Conservation (phyloP, 2,113 vertebrate genomes). For the Eretmochelys imbricata region DNA sequence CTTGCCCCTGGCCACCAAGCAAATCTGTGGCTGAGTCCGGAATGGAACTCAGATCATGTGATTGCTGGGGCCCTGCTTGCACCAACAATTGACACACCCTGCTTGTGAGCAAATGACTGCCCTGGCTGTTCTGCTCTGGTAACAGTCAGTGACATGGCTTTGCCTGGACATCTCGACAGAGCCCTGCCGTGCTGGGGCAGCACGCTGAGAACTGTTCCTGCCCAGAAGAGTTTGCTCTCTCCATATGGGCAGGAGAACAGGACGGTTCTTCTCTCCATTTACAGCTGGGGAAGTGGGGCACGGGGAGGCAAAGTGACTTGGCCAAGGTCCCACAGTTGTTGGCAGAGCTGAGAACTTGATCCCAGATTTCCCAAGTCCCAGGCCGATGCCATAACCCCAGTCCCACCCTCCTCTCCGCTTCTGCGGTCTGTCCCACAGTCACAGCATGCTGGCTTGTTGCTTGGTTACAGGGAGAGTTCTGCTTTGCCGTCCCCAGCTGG, state of each 20-base stretch:
- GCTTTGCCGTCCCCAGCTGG: not conserved
- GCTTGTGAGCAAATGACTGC: not conserved
- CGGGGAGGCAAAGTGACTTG: not conserved
- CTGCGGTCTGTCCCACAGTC: not conserved
- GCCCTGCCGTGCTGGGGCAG: not conserved
- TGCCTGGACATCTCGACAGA: not conserved
- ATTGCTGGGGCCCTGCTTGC: not conserved
- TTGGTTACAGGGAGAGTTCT: constrained; percentile 30
- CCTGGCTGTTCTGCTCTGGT: not conserved
- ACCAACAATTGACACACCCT: not conserved
- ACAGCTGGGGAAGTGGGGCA: not conserved
- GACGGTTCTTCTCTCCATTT: not conserved
- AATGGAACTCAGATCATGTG: not conserved
- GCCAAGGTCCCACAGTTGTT: not conserved
- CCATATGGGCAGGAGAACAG: not conserved
- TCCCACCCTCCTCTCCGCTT: not conserved
- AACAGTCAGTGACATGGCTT: no score
- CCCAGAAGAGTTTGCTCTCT: not conserved
- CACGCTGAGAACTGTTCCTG: not conserved
- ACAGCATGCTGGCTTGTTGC: not conserved
- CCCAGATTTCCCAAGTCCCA: no score
- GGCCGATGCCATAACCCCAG: no score
- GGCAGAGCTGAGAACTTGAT: not conserved
- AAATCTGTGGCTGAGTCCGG: no score
- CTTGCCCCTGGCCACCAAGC: not conserved